Evolutionary conservation across 2,113 vertebrate genomes (phyloP), one percentile per base, ranked within the genome.

Genomic region (Oncorhynchus tshawytscha): DNA sequence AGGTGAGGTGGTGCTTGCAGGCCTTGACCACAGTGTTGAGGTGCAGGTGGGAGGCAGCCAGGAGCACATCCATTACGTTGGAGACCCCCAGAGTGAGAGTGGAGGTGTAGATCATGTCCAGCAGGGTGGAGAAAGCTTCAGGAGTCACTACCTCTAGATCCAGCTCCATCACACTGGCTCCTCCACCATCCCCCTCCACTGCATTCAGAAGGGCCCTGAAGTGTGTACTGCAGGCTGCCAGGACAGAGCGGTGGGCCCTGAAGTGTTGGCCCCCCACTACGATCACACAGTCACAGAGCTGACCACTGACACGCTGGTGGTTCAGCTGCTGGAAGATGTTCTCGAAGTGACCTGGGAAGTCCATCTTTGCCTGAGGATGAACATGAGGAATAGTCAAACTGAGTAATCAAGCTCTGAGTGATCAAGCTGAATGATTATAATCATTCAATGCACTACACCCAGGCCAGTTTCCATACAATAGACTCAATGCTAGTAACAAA

Each of bases 51-150:
- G 97, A 98, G 0, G 97, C 97, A 0, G 97, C 96, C 88, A 98
- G 60, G 83, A 98, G 90, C 74, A 98, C 94, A 67, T 98, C 97
- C 96, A 98, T 98, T n/a, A 96, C 96, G 0, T 98, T 97, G 83
- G 96, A 97, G 80, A 94, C 92, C 18, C 95, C 94, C 3, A 96
- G 91, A 82, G 96, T 95, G 0, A 98, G 94, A 0, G 94, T 97
- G 80, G 97, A 98, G 0, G 96, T 97, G 54, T 98, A 98, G 92
- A 98, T 96, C 97, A 98, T 98, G 81, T 98, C 96, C 12, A 98
- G 92, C 79, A 98, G 91, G 0, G 95, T 95, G 0, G 96, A 95
- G 75, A 98, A 97, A 45, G 97, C 96, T 87, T 98, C 96, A 0
- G 97, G 95, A 8, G 97, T 98, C 84, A 98, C 97, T 39, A 98